Evolutionary conservation across 2,797 vertebrate species (phyloP), one percentile per base, ranked within the genome.

Genomic region (Cyprinella venusta): DNA sequence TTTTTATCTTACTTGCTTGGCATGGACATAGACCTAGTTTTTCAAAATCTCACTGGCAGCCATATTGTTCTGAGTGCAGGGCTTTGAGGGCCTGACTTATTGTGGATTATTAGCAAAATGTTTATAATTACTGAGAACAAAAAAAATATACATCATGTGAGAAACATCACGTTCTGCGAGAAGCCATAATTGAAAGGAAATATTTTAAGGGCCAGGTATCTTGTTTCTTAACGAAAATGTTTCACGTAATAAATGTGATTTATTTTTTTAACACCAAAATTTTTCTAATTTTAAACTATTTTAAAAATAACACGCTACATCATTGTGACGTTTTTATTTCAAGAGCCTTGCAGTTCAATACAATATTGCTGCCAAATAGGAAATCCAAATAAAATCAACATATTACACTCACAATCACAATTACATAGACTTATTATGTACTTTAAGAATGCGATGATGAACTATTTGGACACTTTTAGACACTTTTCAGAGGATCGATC

Each of bases 31-130:
- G 42, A 79, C 69, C 59, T 85, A 91, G 91, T 88, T 91, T 92
- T 92, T 91, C 92, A 92, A 91, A 91, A 90, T 89, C 92, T 83
- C 87, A 91, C 89, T 33, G 40, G 91, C 89, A 89, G 90, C 87
- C 90, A 92, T 93, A 88, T 88, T 50, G 64, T 87, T 90, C 86
- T 61, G 75, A 90, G 86, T 87, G 79, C 82, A 87, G 67, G 86
- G 84, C 80, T 74, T 79, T 54, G 19, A 61, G 63, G 70, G 78
- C 52, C 63, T 42, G 40, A 68, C 42, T 64, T 54, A 36, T 72
- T 33, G 68, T 75, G 82, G 40, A 38, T 48, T 48, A 18, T 61
- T 64, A 33, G 24, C 50, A 48, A 69, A 56, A 36, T 54, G n/a
- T 50, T 40, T 56, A 65, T 63, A 24, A 0, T 42, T 65, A 52